Evolutionary conservation across 2,113 vertebrate species (phyloP).

Genomic region (Circaetus gallicus): DNA sequence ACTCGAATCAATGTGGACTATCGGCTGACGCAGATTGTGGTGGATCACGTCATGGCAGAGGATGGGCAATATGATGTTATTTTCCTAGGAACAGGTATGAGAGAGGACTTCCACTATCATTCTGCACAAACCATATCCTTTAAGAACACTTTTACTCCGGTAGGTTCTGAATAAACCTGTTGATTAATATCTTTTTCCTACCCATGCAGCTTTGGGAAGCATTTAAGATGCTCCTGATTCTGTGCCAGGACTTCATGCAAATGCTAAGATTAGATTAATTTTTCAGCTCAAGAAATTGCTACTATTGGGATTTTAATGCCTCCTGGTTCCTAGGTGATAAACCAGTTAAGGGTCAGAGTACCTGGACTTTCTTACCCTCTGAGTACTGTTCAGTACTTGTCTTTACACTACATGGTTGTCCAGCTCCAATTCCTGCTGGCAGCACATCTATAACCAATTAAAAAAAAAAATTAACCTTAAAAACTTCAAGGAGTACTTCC

Average conservation of each 20-base stretch:
- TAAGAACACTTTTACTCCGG: background rate
- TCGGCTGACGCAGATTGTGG: slow-evolving; percentile 88
- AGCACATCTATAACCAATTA: background rate
- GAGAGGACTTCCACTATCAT: background rate
- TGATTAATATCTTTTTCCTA: background rate
- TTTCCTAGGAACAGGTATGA: slow-evolving; percentile 93
- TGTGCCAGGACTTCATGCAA: background rate
- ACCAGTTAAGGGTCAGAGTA: background rate
- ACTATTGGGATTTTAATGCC: background rate
- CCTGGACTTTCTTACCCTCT: background rate
- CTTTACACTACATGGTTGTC: background rate
- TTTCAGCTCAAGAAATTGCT: background rate
- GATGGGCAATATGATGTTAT: slow-evolving; percentile 96
- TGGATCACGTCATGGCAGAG: slow-evolving; percentile 91
- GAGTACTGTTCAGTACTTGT: background rate
- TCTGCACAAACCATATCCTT: background rate
- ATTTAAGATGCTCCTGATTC: background rate
- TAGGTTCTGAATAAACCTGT: background rate
- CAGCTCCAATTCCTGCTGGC: background rate
- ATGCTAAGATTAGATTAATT: background rate
- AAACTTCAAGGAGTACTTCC: background rate
- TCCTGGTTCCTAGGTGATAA: background rate
- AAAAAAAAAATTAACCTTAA: background rate
- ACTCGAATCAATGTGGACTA: slow-evolving; percentile 89
- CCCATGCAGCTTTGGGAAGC: background rate